A percentile compares a stretch with the other conserved stretches of the same genome.
Conservation (phyloP, 2,888 invertebrate species). For the Operophtera brumata region DNA sequence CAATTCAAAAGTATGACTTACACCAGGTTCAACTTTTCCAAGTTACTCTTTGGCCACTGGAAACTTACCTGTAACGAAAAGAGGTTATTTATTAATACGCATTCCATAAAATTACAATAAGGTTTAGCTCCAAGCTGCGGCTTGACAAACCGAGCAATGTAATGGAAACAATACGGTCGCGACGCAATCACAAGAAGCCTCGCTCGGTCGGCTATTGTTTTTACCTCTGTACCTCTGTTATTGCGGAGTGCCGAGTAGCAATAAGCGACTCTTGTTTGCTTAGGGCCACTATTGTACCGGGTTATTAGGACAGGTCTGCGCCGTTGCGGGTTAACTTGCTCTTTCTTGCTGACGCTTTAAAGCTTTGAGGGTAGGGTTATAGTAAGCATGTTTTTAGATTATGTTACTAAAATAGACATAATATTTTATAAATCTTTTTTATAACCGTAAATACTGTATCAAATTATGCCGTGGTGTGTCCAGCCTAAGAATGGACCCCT, state of each 20-base stretch:
- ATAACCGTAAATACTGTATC: too few species aligned
- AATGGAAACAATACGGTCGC: slow-evolving; percentile 61
- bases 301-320: slow-evolving; percentile 70
- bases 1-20: slow-evolving; percentile 12
- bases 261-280: slow-evolving; percentile 72
- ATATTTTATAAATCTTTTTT: too few species aligned
- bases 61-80: slow-evolving; percentile 51
- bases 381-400: slow-evolving; percentile 10
- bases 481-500: too few species aligned
- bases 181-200: slow-evolving; percentile 65
- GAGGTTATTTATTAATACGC: slow-evolving; percentile 35
- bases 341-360: slow-evolving; percentile 43
- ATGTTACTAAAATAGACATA: too few species aligned
- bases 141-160: slow-evolving; percentile 57
- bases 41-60: slow-evolving; percentile 2
- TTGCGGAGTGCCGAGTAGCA: slow-evolving; percentile 71
- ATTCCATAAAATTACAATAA: slow-evolving; percentile 42
- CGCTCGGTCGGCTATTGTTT: slow-evolving; percentile 63
- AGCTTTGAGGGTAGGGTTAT: slow-evolving; percentile 19
- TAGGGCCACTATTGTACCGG: slow-evolving; percentile 69
- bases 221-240: slow-evolving; percentile 59
- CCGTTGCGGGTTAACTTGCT: slow-evolving; percentile 46
- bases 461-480: too few species aligned
- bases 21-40: slow-evolving; percentile 15
- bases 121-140: slow-evolving; percentile 48